phyloP scores from a whole-genome alignment of 2,113 vertebrate species.

The Irena cyanogastra region DNA sequence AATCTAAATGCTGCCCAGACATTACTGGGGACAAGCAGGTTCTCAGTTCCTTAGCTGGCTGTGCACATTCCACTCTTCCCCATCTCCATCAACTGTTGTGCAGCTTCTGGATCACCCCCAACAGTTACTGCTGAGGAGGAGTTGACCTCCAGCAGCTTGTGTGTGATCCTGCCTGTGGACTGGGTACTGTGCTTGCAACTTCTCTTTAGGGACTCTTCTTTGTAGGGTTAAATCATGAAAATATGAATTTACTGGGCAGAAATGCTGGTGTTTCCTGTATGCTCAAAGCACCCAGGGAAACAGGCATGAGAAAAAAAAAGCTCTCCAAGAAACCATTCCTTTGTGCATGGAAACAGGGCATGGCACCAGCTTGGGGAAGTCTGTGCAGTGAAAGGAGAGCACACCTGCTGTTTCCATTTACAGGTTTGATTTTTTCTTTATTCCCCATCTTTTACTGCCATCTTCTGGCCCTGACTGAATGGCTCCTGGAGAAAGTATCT shows the following conservation, averaged over 20 bases:
- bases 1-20: background rate
- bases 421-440: background rate
- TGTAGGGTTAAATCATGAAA: background rate
- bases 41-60: background rate
- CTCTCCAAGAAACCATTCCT: background rate
- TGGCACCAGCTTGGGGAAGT: background rate
- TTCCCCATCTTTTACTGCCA: background rate
- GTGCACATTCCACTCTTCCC: background rate
- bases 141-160: background rate
- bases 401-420: background rate
- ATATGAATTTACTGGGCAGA: no score
- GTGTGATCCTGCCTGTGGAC: background rate
- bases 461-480: background rate
- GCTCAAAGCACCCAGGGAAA: background rate
- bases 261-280: accelerated
- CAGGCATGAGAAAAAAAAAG: background rate
- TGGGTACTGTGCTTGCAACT: background rate
- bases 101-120: background rate
- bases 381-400: background rate
- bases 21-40: background rate
- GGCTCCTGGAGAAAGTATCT: background rate
- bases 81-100: background rate
- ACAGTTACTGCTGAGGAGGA: background rate
- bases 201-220: background rate
- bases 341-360: background rate